phyloP scores from a whole-genome alignment of 2,797 vertebrate species.

The Manis javanica region DNA sequence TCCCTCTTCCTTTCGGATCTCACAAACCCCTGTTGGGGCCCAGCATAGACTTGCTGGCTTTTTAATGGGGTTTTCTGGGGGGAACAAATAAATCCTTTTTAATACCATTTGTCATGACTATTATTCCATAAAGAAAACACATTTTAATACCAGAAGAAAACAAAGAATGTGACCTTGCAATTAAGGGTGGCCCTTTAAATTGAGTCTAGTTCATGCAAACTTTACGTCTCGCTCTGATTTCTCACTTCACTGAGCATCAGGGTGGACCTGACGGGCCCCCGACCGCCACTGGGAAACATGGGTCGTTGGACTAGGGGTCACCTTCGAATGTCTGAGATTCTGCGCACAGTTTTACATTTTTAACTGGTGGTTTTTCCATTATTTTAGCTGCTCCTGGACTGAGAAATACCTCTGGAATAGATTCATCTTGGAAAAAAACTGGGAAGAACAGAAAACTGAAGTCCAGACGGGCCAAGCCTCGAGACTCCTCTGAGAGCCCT shows the following conservation, averaged over 20 bases:
- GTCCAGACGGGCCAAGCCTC: conserved; percentile 91
- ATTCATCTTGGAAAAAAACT: conserved; percentile 89
- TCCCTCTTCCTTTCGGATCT: neutral
- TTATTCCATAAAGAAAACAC: neutral
- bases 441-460: conserved; percentile 93
- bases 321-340: neutral
- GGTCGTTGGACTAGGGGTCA: neutral
- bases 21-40: neutral
- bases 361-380: neutral
- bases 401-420: conserved; percentile 86
- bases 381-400: conserved; percentile 81
- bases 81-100: neutral
- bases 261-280: rapidly evolving
- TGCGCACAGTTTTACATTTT: neutral
- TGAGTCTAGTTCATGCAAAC: neutral
- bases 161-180: neutral
- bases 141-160: neutral
- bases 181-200: neutral
- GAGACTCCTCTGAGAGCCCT: conserved; percentile 93
- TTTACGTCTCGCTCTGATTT: neutral
- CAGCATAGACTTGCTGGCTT: neutral
- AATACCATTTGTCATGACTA: neutral
- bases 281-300: neutral
- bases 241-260: rapidly evolving
- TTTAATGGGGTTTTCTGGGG: neutral